Conservation (phyloP, 2,113 vertebrate genomes). For the Sprattus sprattus region DNA sequence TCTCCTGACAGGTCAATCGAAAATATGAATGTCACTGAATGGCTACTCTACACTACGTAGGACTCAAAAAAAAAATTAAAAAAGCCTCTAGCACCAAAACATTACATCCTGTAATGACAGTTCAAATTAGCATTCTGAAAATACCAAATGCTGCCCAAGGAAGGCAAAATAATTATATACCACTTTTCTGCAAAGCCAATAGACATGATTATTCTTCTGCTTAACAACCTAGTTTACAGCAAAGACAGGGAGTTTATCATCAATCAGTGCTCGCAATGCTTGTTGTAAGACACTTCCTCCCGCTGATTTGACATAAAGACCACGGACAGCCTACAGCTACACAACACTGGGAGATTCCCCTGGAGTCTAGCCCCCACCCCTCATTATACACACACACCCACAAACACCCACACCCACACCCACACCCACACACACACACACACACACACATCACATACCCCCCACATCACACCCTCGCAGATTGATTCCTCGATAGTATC, state of each 20-base stretch:
- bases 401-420: background rate
- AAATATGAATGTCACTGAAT: background rate
- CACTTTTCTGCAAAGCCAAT: background rate
- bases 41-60: background rate
- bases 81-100: background rate
- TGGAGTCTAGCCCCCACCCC: background rate
- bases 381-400: background rate
- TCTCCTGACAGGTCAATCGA: background rate
- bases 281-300: constrained; percentile 14
- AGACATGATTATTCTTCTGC: background rate
- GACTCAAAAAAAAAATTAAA: background rate
- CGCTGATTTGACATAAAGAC: constrained; percentile 16
- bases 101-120: background rate
- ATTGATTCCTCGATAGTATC: constrained; percentile 14
- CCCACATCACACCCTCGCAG: background rate
- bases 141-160: background rate
- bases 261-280: constrained; percentile 9
- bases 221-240: background rate
- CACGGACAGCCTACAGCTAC: constrained; percentile 15
- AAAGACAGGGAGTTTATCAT: background rate
- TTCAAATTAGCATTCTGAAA: background rate
- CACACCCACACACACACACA: background rate
- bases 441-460: background rate
- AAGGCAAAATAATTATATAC: background rate
- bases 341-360: constrained; percentile 17